Conservation (phyloP, 2,888 invertebrate genomes). For the Stegophylla sp. region DNA sequence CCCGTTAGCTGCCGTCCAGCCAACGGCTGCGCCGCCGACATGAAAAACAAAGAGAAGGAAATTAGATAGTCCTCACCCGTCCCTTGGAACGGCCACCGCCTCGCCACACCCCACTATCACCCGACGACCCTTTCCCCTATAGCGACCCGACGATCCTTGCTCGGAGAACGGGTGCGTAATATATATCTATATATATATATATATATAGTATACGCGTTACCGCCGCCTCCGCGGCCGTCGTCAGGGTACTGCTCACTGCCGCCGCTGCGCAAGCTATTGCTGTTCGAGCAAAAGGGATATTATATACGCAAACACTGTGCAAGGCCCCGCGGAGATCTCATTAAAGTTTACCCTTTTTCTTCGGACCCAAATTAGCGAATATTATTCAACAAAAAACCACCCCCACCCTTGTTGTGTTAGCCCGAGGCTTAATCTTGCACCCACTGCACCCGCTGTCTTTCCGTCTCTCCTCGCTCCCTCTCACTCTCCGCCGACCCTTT, state of each 20-base stretch:
- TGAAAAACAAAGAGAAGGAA: conserved; percentile 59
- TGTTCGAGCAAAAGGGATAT: conserved; percentile 47
- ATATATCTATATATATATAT: no score
- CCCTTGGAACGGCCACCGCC: not conserved
- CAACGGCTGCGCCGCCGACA: conserved; percentile 15
- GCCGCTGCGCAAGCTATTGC: not conserved
- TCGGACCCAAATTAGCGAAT: conserved; percentile 59
- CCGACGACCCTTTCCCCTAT: not conserved
- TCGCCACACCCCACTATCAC: not conserved
- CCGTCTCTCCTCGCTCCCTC: not conserved
- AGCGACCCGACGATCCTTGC: conserved; percentile 15
- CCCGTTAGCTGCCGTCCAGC: conserved; percentile 40
- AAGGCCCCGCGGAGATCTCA: conserved; percentile 56
- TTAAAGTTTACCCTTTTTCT: conserved; percentile 59
- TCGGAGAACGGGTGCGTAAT: not conserved
- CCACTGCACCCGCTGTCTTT: not conserved
- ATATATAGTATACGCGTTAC: not conserved
- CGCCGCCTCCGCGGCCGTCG: not conserved
- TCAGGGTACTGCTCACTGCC: no score
- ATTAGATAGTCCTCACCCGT: conserved; percentile 56
- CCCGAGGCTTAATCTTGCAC: conserved; percentile 51
- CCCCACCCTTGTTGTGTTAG: conserved; percentile 26
- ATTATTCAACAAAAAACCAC: conserved; percentile 58
- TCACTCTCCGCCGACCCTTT: not conserved
- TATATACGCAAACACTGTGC: conserved; percentile 50